phyloP scores from a whole-genome alignment of 1,140 invertebrate genomes.

The Centruroides vittatus region DNA sequence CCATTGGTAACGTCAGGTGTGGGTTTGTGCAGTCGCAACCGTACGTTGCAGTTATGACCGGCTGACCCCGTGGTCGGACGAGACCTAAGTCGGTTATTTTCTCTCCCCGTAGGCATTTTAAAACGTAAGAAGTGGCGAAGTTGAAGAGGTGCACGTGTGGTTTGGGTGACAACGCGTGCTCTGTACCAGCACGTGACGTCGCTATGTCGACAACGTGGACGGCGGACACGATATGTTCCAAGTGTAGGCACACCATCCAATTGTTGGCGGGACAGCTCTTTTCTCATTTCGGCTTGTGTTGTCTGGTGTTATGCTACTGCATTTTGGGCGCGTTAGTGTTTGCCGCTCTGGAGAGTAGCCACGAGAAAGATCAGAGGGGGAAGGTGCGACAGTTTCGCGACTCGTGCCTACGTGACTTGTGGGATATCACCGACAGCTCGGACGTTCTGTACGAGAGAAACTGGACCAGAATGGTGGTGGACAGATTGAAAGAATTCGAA shows the following conservation, averaged over 20 bases:
- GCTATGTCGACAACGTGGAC: too few species aligned
- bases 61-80: too few species aligned
- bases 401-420: conserved; percentile 36
- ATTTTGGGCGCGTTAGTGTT: conserved; percentile 89
- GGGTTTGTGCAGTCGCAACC: too few species aligned
- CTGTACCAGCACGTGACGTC: too few species aligned
- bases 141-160: too few species aligned
- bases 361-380: conserved; percentile 30
- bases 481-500: conserved; percentile 60
- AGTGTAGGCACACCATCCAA: conserved; percentile 22
- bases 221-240: neutral
- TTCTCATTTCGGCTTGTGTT: conserved; percentile 77
- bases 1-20: too few species aligned
- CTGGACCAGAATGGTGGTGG: conserved; percentile 56
- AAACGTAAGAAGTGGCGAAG: too few species aligned
- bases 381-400: conserved; percentile 18
- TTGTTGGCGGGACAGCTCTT: conserved; percentile 36
- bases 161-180: too few species aligned
- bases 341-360: conserved; percentile 33
- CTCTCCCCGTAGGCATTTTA: too few species aligned
- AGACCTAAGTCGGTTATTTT: too few species aligned
- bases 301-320: conserved; percentile 84
- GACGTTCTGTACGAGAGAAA: conserved; percentile 59
- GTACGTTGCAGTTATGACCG: too few species aligned
- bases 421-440: conserved; percentile 50